phyloP scores from a whole-genome alignment of 1,140 invertebrate genomes.

The Hycleus cichorii region DNA sequence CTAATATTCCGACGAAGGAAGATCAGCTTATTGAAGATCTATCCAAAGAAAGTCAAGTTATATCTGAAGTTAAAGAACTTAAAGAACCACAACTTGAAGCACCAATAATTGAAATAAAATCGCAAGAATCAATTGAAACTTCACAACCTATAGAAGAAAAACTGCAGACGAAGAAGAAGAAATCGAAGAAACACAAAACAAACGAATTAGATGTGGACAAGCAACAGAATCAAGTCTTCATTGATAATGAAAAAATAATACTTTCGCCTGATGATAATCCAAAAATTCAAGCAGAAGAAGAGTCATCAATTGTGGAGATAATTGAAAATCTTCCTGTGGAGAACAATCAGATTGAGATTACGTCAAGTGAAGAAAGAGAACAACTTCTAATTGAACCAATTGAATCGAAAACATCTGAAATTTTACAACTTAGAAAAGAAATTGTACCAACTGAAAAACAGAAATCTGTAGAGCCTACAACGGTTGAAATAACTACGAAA shows the following conservation, averaged over 20 bases:
- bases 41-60: not conserved
- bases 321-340: not conserved
- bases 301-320: not conserved
- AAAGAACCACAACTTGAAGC: not conserved
- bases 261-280: slow-evolving; percentile 6
- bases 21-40: too few species aligned
- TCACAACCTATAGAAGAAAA: too few species aligned
- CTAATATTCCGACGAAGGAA: too few species aligned
- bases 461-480: too few species aligned
- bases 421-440: too few species aligned
- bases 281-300: slow-evolving; percentile 2
- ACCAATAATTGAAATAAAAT: not conserved
- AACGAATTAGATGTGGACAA: not conserved
- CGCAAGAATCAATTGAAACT: not conserved
- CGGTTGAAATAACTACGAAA: too few species aligned
- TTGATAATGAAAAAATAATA: not conserved
- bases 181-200: slow-evolving; percentile 5
- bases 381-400: not conserved
- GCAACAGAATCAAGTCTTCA: not conserved
- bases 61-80: not conserved
- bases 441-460: too few species aligned
- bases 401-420: not conserved
- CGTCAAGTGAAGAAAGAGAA: too few species aligned
- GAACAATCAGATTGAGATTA: not conserved
- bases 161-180: slow-evolving; percentile 1